A percentile compares a stretch with the other conserved stretches of the same genome.
Evolutionary conservation across 2,113 vertebrate species (phyloP).

Genomic region (Salvelinus namaycush): DNA sequence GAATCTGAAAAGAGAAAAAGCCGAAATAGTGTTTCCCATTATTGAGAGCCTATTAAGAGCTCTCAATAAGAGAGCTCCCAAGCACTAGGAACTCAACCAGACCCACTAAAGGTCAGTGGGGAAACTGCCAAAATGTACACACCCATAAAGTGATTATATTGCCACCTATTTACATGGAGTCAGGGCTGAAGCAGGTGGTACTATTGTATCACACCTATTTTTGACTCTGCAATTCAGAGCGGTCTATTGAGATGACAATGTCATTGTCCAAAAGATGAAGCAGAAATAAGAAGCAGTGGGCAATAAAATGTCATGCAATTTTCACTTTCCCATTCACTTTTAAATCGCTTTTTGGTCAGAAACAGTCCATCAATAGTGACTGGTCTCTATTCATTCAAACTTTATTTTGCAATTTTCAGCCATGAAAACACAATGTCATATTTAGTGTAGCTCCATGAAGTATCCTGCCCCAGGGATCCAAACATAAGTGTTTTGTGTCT

Average conservation of each 20-base stretch:
- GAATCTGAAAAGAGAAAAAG: slow-evolving; percentile 40
- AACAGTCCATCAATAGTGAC: no score
- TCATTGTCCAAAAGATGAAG: slow-evolving; percentile 47
- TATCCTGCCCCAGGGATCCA: slow-evolving; percentile 22
- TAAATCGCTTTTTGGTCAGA: slow-evolving; percentile 28
- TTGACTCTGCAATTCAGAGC: slow-evolving; percentile 15
- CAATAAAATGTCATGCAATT: slow-evolving; percentile 39
- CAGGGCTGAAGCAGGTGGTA: slow-evolving; percentile 18
- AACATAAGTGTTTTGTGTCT: slow-evolving; percentile 55
- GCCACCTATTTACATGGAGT: slow-evolving; percentile 33
- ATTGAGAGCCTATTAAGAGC: slow-evolving; percentile 31
- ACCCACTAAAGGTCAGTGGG: slow-evolving; percentile 28
- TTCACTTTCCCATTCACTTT: slow-evolving; percentile 39
- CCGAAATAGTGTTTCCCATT: slow-evolving; percentile 9
- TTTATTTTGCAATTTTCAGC: slow-evolving; percentile 40
- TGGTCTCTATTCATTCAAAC: slow-evolving; percentile 40
- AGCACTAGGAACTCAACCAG: slow-evolving; percentile 41
- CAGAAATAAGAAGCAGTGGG: slow-evolving; percentile 41
- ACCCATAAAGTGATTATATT: slow-evolving; percentile 40
- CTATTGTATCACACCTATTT: slow-evolving; percentile 38
- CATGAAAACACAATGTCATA: slow-evolving; percentile 33
- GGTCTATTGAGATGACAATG: slow-evolving; percentile 36
- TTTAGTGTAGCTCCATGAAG: background rate
- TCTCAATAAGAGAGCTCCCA: background rate
- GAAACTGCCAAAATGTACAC: slow-evolving; percentile 27